Base-by-base conservation (phyloP, 2,888 invertebrate genomes). In the Cyclophora albipunctata region DNA sequence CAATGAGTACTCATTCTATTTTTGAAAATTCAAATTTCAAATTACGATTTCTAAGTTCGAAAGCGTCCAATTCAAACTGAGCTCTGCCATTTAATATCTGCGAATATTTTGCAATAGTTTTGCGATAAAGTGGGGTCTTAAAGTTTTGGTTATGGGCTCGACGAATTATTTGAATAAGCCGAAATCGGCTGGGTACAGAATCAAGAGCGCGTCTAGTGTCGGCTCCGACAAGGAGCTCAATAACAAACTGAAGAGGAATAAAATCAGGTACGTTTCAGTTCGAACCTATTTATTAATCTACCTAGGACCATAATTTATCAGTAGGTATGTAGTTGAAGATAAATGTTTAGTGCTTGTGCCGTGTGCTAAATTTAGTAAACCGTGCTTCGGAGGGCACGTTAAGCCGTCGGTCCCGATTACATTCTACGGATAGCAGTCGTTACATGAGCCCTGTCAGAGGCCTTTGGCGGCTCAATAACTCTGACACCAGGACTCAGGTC, bases 221-320 rank as follows among this genome's bases (percentile, higher is more conserved):
- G 84, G 86, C 2, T 84, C 84, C 2, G 89, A 89, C 52, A 89
- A 84, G 55, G 89, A 89, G 53, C 82, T 84, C 75, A 83, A 78
- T 58, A 86, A 81, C 34, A 89, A 88, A 53, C 66, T 86, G 54
- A 79, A 81, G 50, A 75, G 81, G 42, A 71, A 73, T 5, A 88
- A 88, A 69, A 79, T 87, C 53, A 77, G 86, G 88, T 75, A 67
- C 72, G 72, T 66, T 7, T 43, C 42, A 47, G 2, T 20, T 20
- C 20, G 20, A 20, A 20, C 2, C 20, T 20, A 20, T 20, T 20
- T 20, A 20, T 20, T 20, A 20, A 20, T 20, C 20, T 20, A 20
- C 20, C 20, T 20, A 20, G 20, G 20, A 20, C 20, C 20, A 20
- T 20, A 20, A 20, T 20, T 20, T 20, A 20, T 20, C 20, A 20